phyloP scores from a whole-genome alignment of 2,888 invertebrate species.

The Lasioglossum leucozonium region DNA sequence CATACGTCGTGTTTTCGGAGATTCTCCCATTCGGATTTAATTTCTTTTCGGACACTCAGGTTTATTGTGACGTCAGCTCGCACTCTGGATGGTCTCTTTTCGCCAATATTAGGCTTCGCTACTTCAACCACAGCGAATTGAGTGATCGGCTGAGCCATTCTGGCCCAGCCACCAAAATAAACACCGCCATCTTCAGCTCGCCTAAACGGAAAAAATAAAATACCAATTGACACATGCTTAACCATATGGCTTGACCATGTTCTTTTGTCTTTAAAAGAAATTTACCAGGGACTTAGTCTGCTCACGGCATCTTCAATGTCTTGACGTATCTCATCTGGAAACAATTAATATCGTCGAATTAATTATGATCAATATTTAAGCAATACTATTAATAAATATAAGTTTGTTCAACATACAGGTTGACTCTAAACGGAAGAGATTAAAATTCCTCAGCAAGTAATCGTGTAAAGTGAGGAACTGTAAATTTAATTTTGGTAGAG shows the following conservation, averaged over 20 bases:
- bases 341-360: constrained; percentile 5
- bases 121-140: constrained; percentile 98
- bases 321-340: constrained; percentile 97
- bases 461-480: constrained; percentile 99
- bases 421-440: constrained; percentile 98
- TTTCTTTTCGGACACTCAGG: constrained; percentile 94
- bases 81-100: constrained; percentile 97
- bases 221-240: not conserved
- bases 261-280: constrained; percentile 17
- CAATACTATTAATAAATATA: not conserved
- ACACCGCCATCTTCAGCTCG: constrained; percentile 93
- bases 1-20: constrained; percentile 99
- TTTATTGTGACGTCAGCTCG: constrained; percentile 97
- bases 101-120: constrained; percentile 95
- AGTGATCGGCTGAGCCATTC: constrained; percentile 98
- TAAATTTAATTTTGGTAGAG: constrained; percentile 98
- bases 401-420: constrained; percentile 90
- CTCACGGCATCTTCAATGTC: constrained; percentile 99
- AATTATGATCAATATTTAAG: not conserved
- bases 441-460: constrained; percentile 98
- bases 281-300: constrained; percentile 93
- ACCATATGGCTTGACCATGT: no score
- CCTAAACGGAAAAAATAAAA: constrained; percentile 84
- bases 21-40: constrained; percentile 98
- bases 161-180: constrained; percentile 99